Conservation (phyloP, 2,888 invertebrate species). For the Hypselothyrea guttata region DNA sequence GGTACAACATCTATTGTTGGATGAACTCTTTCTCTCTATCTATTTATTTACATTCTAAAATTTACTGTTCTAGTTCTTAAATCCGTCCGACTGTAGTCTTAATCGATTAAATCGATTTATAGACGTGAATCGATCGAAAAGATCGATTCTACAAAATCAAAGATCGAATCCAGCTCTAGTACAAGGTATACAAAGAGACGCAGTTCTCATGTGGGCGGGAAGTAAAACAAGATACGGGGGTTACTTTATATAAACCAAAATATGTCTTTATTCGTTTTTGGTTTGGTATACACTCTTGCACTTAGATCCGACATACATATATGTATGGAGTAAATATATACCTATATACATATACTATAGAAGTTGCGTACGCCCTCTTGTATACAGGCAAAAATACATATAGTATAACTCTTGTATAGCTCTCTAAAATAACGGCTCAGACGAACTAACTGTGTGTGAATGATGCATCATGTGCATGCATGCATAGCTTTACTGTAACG, state of each 20-base stretch:
- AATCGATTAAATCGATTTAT: too few species aligned
- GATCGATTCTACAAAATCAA: too few species aligned
- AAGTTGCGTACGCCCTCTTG: constrained; percentile 11
- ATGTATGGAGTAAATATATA: constrained; percentile 19
- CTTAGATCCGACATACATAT: constrained; percentile 47
- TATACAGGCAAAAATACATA: too few species aligned
- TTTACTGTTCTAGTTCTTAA: too few species aligned
- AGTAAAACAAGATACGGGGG: background rate
- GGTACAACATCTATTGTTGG: too few species aligned
- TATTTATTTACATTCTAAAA: too few species aligned
- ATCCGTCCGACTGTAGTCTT: too few species aligned
- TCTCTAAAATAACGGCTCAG: constrained; percentile 49
- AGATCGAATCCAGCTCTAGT: too few species aligned
- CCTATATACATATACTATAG: constrained; percentile 20
- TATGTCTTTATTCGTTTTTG: constrained; percentile 48
- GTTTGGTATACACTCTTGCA: constrained; percentile 70
- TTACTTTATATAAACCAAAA: constrained; percentile 30
- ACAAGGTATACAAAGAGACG: too few species aligned
- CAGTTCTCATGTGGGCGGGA: constrained; percentile 9
- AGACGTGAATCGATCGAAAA: too few species aligned
- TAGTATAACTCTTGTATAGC: constrained; percentile 37
- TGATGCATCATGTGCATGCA: background rate
- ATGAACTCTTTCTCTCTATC: too few species aligned
- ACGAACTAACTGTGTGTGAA: too few species aligned
- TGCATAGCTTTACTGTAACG: constrained; percentile 7